Evolutionary conservation across 2,888 invertebrate species (phyloP), one percentile per base, ranked within the genome.

Genomic region (Hedya salicella): DNA sequence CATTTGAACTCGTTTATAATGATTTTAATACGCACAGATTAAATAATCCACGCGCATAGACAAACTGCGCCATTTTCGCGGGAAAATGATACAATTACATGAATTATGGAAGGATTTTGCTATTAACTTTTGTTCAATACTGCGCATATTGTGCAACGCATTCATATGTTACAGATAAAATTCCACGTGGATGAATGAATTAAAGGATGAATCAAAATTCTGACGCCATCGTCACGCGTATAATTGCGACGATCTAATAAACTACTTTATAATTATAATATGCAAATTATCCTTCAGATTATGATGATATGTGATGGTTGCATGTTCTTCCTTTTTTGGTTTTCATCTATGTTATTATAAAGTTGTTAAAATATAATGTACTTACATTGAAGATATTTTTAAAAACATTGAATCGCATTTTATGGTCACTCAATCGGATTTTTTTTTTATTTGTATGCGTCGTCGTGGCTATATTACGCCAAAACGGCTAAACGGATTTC

Each of bases 41-140:
- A 69, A 36, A 39, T 56, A 73, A 8, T 69, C 74, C 74, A 74
- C 74, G 70, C 70, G 74, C 42, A n/a, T 19, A 32, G 21, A 61
- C 39, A 30, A 66, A 71, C 71, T 74, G 69, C 74, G 74, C 53
- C 68, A 63, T 66, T 67, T 70, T 70, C 42, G 53, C 61, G 49
- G 16, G 62, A 59, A 68, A 68, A 68, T 69, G 67, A 40, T 69
- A 61, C 69, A 66, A 63, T 54, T 68, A 62, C 64, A 66, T 52
- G 9, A 61, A 60, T 67, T 66, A 60, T 11, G n/a, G 5, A 49
- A 9, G 19, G 40, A 48, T 49, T 60, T 50, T 53, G 48, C 50
- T 36, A 52, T 39, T 46, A 13, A 13, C 25, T 14, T 0, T 3
- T 25, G 40, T 54, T 19, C n/a, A 40, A 42, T 42, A 13, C 39